Evolutionary conservation across 2,797 vertebrate species (phyloP).

Genomic region (Heteromormyrus szaboi): DNA sequence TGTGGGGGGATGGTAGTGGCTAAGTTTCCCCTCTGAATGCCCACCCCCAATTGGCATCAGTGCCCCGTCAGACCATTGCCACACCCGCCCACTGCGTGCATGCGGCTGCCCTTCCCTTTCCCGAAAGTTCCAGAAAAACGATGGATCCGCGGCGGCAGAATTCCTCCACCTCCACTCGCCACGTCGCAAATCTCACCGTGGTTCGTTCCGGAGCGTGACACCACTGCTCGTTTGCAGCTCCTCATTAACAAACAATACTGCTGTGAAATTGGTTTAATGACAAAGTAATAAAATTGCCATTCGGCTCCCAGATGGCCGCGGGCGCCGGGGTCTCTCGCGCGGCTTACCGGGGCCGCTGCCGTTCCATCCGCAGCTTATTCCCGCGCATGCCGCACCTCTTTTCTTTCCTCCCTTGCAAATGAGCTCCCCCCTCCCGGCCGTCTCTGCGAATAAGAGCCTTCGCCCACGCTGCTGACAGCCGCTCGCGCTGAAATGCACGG

Average conservation of each 20-base stretch:
- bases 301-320: conserved; percentile 99
- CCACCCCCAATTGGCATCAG: not conserved
- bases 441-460: conserved; percentile 55
- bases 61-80: not conserved
- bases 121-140: not conserved
- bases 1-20: not conserved
- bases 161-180: not conserved
- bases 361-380: conserved; percentile 97
- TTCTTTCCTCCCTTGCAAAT: conserved; percentile 51
- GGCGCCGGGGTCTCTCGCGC: conserved; percentile 87
- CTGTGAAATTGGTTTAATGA: conserved; percentile 99
- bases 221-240: conserved; percentile 97
- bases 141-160: not conserved
- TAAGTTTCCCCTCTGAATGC: not conserved
- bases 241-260: conserved; percentile 99
- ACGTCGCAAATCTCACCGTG: conserved; percentile 96
- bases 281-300: conserved; percentile 99
- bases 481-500: conserved; percentile 60
- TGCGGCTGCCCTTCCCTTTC: not conserved
- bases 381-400: conserved; percentile 93
- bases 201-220: conserved; percentile 92
- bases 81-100: not conserved
- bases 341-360: conserved; percentile 93
- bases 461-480: conserved; percentile 57
- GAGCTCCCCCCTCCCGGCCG: conserved; percentile 45